Percentiles rank a stretch among this genome's conserved stretches.
phyloP scores from a whole-genome alignment of 1,140 invertebrate species.

The Drepana arcuata region DNA sequence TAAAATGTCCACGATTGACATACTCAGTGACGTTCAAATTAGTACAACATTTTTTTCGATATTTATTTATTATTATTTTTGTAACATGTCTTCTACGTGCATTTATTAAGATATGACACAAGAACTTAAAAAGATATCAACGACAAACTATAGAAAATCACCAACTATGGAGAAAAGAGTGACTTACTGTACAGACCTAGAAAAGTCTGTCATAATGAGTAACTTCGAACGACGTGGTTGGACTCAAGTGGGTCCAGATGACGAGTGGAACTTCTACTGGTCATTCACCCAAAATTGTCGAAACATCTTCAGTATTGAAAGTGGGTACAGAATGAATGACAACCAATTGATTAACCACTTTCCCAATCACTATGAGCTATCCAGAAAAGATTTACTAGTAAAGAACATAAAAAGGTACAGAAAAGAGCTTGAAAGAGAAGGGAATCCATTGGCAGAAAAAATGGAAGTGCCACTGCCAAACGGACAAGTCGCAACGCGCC shows the following conservation, averaged over 20 bases:
- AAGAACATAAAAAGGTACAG: constrained; percentile 96
- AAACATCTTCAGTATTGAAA: constrained; percentile 93
- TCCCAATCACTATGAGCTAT: constrained; percentile 78
- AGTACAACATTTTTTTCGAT: constrained; percentile 2
- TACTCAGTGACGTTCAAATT: no score
- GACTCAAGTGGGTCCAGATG: constrained; percentile 91
- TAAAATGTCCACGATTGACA: no score
- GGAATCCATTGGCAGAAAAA: constrained; percentile 87
- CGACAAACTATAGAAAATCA: no score
- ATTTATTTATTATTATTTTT: constrained; percentile 12
- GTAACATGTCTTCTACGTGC: background rate
- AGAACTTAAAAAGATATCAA: constrained; percentile 9
- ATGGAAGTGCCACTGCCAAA: constrained; percentile 60
- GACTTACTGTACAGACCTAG: constrained; percentile 92
- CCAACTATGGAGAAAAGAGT: constrained; percentile 21
- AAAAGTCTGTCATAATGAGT: constrained; percentile 94
- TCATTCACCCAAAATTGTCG: constrained; percentile 91
- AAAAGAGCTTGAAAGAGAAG: constrained; percentile 92
- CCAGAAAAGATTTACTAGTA: constrained; percentile 88
- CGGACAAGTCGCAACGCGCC: constrained; percentile 81
- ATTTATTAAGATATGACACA: constrained; percentile 4
- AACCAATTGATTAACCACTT: constrained; percentile 95
- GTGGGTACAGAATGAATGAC: constrained; percentile 91
- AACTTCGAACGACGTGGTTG: constrained; percentile 96
- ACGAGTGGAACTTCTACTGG: constrained; percentile 99